Conservation (phyloP, 2,797 vertebrate species). For the Scyliorhinus canicula region DNA sequence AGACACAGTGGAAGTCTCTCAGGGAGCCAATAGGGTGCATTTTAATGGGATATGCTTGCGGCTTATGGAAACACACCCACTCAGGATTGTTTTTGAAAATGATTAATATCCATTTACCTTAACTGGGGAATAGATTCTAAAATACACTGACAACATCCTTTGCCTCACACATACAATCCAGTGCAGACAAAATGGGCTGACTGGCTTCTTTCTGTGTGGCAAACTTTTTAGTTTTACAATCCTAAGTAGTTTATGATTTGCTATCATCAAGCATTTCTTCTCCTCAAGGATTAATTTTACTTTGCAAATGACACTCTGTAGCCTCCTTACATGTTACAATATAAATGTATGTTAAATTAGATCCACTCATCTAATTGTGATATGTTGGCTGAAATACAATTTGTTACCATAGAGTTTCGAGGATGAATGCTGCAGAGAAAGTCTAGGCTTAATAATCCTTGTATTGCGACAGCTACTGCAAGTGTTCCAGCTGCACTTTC, state of each 20-base stretch:
- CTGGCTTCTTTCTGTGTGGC: neutral
- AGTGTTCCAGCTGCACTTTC: constrained; percentile 41
- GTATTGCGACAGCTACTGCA: constrained; percentile 4
- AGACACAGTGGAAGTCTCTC: neutral
- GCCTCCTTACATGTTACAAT: neutral
- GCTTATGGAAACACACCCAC: too few relatives aligned
- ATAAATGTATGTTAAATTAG: neutral
- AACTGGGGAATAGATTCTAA: neutral
- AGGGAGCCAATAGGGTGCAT: neutral
- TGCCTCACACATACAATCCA: neutral
- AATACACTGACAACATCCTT: neutral
- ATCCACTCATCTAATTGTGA: neutral
- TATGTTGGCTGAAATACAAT: constrained; percentile 29
- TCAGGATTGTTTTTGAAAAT: neutral
- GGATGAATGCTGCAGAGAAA: constrained; percentile 27
- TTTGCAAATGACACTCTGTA: neutral
- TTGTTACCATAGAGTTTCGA: neutral
- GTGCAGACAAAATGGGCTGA: neutral
- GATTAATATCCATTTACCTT: neutral
- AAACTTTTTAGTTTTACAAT: neutral
- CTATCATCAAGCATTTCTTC: neutral
- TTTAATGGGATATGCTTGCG: neutral
- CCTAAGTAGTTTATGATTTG: neutral
- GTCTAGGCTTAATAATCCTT: constrained; percentile 11
- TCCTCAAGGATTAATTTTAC: neutral